phyloP scores from a whole-genome alignment of 2,888 invertebrate species.

The Drosophila macrothrix region DNA sequence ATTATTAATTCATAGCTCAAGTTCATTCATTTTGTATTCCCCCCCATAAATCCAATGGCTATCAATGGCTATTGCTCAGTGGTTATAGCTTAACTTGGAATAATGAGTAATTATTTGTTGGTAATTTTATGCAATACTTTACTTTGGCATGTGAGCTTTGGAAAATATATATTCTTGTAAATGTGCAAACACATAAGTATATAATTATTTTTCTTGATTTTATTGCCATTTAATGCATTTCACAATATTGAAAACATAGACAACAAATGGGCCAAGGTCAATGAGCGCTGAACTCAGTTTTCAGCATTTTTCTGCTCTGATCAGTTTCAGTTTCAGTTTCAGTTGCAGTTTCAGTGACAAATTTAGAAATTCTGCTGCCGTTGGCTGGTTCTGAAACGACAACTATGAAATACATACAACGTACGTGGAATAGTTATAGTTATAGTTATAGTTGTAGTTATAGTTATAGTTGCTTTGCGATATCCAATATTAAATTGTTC shows the following conservation, averaged over 20 bases:
- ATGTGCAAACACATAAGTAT: neutral
- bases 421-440: neutral
- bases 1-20: neutral
- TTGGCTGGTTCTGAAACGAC: slow-evolving; percentile 10
- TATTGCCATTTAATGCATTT: neutral
- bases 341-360: slow-evolving; percentile 1
- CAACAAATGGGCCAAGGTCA: slow-evolving; percentile 49
- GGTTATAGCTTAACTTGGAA: neutral
- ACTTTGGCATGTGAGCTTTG: neutral
- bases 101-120: neutral
- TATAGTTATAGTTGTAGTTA: no score
- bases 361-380: slow-evolving; percentile 43
- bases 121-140: neutral
- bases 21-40: neutral
- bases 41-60: neutral
- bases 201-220: neutral
- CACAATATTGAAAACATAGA: slow-evolving; percentile 28
- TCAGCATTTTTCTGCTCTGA: slow-evolving; percentile 42
- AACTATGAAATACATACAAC: neutral
- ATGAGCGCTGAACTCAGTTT: slow-evolving; percentile 23
- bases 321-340: slow-evolving; percentile 22
- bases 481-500: neutral
- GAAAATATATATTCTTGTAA: neutral
- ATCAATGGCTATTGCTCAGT: neutral
- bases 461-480: neutral